Base-by-base conservation (phyloP, 2,797 vertebrate genomes). In the Diglossa cyanea region DNA sequence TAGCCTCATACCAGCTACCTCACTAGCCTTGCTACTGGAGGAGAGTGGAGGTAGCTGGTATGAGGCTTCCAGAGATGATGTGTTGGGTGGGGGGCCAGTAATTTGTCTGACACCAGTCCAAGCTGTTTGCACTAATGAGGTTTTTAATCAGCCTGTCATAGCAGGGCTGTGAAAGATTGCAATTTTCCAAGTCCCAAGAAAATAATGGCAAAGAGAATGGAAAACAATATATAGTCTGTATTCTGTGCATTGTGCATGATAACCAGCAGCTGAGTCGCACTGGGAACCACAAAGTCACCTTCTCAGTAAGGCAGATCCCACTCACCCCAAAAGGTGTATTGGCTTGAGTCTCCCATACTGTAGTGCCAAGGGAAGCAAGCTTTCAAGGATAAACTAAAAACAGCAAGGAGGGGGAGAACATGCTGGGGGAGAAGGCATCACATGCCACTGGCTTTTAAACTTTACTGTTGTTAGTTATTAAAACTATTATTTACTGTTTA, bases 191-290 rank as follows among this genome's bases (percentile, higher is more conserved):
- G 18, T 50, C 44, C 24, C 13, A 26, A 76, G 35, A 60, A 71
- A 79, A 71, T 31, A 1, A 25, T 4, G 8, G 26, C 26, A 71
- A 77, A 81, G 23, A 55, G 8, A 68, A 39, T 7, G 21, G 30
- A 33, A 31, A 65, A 48, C 6, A 48, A 66, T 16, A 44, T 15
- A 30, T 8, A 14, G 23, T 58, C 48, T 54, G 24, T 17, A 61
- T 66, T 53, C 39, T 71, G 30, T 2, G 1, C 20, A 14, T 26
- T 58, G 40, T 16, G 25, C 17, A 10, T 4, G 11, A 39, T 17
- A 39, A 66, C 25, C 8, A 18, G 10, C 51, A 71, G 55, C 7
- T 0, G 0, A 45, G 25, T 33, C 25, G 23, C 7, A 3, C 16
- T 39, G 39, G 42, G 9, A 14, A 30, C 12, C 9, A 5, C 16